Percentiles rank a stretch among this genome's conserved stretches.
Conservation (phyloP, 2,113 vertebrate species). For the Ia io region DNA sequence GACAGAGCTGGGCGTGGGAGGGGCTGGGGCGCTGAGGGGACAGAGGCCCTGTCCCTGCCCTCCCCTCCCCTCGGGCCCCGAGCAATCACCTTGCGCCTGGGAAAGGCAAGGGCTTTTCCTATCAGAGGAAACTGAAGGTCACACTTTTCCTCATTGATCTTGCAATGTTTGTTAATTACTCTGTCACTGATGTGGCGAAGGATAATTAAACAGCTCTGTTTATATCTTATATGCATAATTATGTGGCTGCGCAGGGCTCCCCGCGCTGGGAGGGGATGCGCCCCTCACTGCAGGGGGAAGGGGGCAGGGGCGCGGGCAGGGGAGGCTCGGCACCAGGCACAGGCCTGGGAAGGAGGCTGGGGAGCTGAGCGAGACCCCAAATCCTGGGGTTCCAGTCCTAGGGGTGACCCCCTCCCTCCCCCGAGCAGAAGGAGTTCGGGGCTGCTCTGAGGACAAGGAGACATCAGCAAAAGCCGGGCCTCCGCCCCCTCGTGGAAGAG, state of each 20-base stretch:
- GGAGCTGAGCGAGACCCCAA: neutral
- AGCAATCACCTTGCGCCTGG: constrained; percentile 87
- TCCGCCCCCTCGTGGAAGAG: neutral
- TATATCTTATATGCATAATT: constrained; percentile 99
- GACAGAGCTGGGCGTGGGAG: neutral
- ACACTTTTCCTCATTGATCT: constrained; percentile 99
- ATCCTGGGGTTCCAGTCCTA: neutral
- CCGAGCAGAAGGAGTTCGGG: neutral
- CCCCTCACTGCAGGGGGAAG: constrained; percentile 81
- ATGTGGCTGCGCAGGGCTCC: constrained; percentile 97
- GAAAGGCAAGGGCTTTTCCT: constrained; percentile 87
- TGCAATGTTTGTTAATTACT: constrained; percentile 99
- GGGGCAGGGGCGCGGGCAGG: constrained; percentile 70
- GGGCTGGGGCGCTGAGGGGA: neutral
- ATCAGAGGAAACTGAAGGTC: constrained; percentile 96
- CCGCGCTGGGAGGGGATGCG: constrained; percentile 87
- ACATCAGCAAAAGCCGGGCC: neutral
- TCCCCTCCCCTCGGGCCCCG: constrained; percentile 72
- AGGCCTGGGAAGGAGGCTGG: constrained; percentile 53
- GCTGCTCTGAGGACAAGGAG: neutral
- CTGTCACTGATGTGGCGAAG: constrained; percentile 99
- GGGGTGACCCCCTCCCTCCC: neutral
- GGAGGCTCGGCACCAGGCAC: constrained; percentile 58
- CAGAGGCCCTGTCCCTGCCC: neutral
- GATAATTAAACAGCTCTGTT: constrained; percentile 99